Evolutionary conservation across 2,113 vertebrate species (phyloP).

Genomic region (Gnathonemus echidnorhynchus): DNA sequence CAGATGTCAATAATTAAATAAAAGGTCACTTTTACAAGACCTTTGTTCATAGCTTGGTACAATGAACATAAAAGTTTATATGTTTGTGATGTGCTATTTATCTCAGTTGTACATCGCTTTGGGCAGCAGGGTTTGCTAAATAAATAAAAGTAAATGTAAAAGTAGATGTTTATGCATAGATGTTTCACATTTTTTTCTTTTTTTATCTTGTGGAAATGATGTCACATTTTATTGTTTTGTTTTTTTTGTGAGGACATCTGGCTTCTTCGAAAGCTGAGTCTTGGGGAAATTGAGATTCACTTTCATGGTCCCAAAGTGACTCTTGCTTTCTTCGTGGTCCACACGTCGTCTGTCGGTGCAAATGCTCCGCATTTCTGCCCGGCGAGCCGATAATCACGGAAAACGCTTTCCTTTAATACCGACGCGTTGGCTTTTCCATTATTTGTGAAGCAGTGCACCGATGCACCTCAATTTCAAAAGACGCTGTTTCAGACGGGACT

Average conservation of each 20-base stretch:
- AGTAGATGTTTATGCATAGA: neutral
- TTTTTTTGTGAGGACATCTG: neutral
- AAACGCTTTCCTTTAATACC: neutral
- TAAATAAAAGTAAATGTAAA: neutral
- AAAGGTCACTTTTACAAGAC: neutral
- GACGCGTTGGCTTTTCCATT: neutral
- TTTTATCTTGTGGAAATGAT: neutral
- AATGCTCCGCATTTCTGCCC: neutral
- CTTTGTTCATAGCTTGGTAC: neutral
- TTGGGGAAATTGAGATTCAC: neutral
- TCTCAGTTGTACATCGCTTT: neutral
- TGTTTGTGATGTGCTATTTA: neutral
- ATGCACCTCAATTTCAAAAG: slow-evolving; percentile 1
- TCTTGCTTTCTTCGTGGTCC: neutral
- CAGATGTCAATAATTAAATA: neutral
- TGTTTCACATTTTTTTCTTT: neutral
- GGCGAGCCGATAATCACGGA: neutral
- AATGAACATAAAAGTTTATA: neutral
- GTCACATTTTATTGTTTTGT: neutral
- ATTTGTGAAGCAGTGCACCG: neutral
- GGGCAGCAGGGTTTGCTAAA: neutral
- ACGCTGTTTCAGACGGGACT: neutral
- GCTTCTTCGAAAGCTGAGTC: neutral
- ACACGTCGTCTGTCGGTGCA: neutral
- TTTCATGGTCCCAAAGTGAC: neutral